These are phyloP conservation scores for Pocota personata DNA, from an alignment of 2,888 invertebrate genomes.

Conservation along the genomic window DNA sequence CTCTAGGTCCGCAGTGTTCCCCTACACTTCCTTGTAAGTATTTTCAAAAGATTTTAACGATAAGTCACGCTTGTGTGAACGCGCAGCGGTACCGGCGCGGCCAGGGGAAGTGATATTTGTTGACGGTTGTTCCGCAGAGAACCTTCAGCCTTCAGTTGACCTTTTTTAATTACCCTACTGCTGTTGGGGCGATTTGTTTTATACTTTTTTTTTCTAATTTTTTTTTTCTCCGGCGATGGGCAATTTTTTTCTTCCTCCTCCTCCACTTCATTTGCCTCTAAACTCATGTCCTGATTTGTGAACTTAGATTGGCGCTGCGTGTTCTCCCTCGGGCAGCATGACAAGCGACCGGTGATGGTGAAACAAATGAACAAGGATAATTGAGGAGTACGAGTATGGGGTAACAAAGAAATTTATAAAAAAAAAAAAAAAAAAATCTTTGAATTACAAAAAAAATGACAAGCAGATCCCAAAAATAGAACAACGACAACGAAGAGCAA, in stretches of 20 bases:
- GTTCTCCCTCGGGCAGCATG: conserved; percentile 47
- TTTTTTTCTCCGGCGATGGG: neutral
- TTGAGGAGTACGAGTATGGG: neutral
- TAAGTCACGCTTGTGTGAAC: conserved; percentile 66
- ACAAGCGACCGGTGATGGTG: conserved; percentile 54
- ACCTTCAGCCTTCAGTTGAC: conserved; percentile 47
- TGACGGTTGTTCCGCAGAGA: conserved; percentile 22
- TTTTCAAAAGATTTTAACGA: conserved; percentile 68
- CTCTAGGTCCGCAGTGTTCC: neutral
- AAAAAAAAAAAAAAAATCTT: conserved; percentile 57
- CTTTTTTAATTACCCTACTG: conserved; percentile 62
- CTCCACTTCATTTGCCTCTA: conserved; percentile 16
- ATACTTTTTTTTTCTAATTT: neutral
- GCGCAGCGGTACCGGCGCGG: neutral
- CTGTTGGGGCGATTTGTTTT: conserved; percentile 49
- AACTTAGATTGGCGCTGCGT: conserved; percentile 64
- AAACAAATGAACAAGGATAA: conserved; percentile 60
- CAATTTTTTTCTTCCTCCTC: conserved; percentile 3
- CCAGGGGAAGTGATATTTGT: conserved; percentile 21
- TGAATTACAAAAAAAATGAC: conserved; percentile 43
- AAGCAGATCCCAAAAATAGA: conserved; percentile 29
- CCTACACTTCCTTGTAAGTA: conserved; percentile 37
- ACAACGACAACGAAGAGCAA: neutral
- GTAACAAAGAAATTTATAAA: conserved; percentile 29
- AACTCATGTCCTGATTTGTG: conserved; percentile 61